Evolutionary conservation across 2,113 vertebrate genomes (phyloP).

Genomic region (Scopus umbretta): DNA sequence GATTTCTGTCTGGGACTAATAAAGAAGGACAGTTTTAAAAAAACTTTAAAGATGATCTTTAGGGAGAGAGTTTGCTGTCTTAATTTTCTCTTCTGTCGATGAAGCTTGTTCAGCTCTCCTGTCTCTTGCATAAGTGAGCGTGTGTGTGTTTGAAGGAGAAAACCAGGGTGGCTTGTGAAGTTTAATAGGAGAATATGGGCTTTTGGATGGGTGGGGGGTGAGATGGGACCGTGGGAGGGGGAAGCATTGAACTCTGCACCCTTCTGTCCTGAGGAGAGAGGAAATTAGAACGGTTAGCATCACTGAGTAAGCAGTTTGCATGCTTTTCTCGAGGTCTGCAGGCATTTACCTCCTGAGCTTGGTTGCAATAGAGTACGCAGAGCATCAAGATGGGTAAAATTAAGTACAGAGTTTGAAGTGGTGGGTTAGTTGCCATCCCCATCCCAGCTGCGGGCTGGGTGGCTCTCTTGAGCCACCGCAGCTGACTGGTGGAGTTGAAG

Average conservation of each 20-base stretch:
- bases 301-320: not conserved
- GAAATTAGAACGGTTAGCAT: not conserved
- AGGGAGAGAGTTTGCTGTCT: conserved; percentile 36
- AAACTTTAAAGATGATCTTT: conserved; percentile 53
- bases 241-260: not conserved
- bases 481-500: not conserved
- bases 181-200: not conserved
- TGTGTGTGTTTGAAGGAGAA: not conserved
- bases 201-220: not conserved
- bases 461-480: too few relatives aligned
- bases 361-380: not conserved
- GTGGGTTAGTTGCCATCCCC: too few relatives aligned
- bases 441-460: not conserved
- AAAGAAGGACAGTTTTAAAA: conserved; percentile 23
- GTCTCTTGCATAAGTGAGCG: fast-evolving
- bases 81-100: conserved; percentile 19
- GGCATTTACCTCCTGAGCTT: not conserved
- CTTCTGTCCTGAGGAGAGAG: not conserved
- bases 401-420: not conserved
- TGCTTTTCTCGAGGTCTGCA: not conserved
- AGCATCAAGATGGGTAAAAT: not conserved
- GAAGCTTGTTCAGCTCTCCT: not conserved
- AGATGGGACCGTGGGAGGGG: not conserved
- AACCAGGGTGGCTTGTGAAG: not conserved
- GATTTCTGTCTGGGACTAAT: conserved; percentile 65